Conservation (phyloP, 2,888 invertebrate genomes). For the Gasteruption jaculator region DNA sequence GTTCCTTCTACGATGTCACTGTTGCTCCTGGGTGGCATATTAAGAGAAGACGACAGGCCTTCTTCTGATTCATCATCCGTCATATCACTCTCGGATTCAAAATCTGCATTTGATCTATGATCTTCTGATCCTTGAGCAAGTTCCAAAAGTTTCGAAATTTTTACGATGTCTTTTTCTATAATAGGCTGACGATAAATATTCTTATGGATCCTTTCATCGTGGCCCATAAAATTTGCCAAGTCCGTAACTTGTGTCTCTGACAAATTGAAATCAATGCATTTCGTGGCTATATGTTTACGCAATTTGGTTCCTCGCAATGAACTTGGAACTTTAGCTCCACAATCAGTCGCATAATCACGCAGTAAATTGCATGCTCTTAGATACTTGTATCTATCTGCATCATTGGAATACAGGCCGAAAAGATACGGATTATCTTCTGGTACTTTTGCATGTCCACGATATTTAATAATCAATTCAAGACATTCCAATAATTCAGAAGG, state of each 20-base stretch:
- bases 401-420: background rate
- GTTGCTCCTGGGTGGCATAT: too few species aligned
- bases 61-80: too few species aligned
- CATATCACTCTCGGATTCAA: too few species aligned
- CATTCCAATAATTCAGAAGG: background rate
- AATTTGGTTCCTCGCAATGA: slow-evolving; percentile 7
- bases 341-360: slow-evolving; percentile 6
- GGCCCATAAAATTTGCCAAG: slow-evolving; percentile 7
- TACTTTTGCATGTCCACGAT: slow-evolving; percentile 5
- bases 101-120: background rate
- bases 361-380: slow-evolving; percentile 8
- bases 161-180: slow-evolving; percentile 20
- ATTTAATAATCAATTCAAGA: slow-evolving; percentile 6
- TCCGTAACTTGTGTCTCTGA: slow-evolving; percentile 7
- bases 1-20: too few species aligned
- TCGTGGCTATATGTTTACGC: slow-evolving; percentile 9
- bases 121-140: slow-evolving; percentile 14
- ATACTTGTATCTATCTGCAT: slow-evolving; percentile 5
- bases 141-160: slow-evolving; percentile 24
- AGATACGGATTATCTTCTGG: slow-evolving; percentile 6
- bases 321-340: slow-evolving; percentile 6
- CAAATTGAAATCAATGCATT: slow-evolving; percentile 6
- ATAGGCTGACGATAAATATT: slow-evolving; percentile 4
- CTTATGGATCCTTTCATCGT: slow-evolving; percentile 6
- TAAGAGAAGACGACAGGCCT: too few species aligned